phyloP scores from a whole-genome alignment of 37 sponge, comb jelly and placozoan species.

The Ephydatia muelleri region DNA sequence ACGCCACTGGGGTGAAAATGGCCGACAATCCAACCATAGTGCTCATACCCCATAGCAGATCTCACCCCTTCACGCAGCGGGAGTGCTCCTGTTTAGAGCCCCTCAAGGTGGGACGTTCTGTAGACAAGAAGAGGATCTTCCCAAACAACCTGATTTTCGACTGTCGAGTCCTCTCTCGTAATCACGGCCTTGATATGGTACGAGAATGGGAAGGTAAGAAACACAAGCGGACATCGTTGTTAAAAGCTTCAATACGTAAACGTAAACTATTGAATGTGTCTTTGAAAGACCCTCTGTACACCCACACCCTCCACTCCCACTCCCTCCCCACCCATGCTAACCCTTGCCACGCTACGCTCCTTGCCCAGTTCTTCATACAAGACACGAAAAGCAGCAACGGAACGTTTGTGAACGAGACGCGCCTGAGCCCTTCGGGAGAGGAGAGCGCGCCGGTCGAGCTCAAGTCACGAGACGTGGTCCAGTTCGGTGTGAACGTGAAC shows the following conservation, averaged over 20 bases:
- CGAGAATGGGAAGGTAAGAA: slow-evolving; percentile 88
- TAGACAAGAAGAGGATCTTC: slow-evolving; percentile 74
- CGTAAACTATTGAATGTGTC: too few species aligned
- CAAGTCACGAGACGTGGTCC: slow-evolving; percentile 80
- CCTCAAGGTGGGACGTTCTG: slow-evolving; percentile 87
- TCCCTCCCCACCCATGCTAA: too few species aligned
- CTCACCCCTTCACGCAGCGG: slow-evolving; percentile 71
- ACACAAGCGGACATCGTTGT: background rate
- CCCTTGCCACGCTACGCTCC: too few species aligned
- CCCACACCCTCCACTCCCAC: too few species aligned
- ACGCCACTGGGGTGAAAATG: background rate
- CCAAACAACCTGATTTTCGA: slow-evolving; percentile 94
- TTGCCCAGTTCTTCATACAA: slow-evolving; percentile 86
- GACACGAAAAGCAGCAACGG: slow-evolving; percentile 98
- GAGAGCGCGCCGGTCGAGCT: slow-evolving; percentile 87
- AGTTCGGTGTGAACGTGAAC: slow-evolving; percentile 98
- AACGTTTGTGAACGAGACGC: slow-evolving; percentile 91
- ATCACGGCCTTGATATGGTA: slow-evolving; percentile 94
- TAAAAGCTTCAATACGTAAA: background rate
- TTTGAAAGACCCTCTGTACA: too few species aligned
- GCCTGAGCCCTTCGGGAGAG: slow-evolving; percentile 89
- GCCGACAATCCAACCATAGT: slow-evolving; percentile 58
- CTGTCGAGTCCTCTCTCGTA: slow-evolving; percentile 97
- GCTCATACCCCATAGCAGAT: slow-evolving; percentile 69
- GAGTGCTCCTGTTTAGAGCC: slow-evolving; percentile 67